These are phyloP conservation scores for Eucidaris tribuloides DNA, from an alignment of 35 echinoderm and acorn worm species.

Conservation along the genomic window DNA sequence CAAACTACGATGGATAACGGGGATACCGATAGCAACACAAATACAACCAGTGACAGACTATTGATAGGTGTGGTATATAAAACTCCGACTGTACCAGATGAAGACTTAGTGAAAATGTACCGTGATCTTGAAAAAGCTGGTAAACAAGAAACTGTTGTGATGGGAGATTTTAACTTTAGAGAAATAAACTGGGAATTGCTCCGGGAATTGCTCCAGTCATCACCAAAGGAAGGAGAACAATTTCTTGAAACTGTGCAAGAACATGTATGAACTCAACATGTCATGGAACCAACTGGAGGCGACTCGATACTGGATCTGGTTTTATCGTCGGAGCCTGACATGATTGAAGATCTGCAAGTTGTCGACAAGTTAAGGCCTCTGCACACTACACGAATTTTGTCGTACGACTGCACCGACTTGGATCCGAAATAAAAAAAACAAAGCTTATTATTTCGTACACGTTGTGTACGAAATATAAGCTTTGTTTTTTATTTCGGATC, in stretches of 20 bases:
- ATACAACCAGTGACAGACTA: neutral
- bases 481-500: too few relatives aligned
- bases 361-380: too few relatives aligned
- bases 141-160: neutral
- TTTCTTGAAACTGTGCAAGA: neutral
- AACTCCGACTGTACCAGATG: neutral
- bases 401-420: too few relatives aligned
- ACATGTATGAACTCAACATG: neutral
- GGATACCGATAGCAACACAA: neutral
- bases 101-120: slow-evolving; percentile 1
- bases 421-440: too few relatives aligned
- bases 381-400: too few relatives aligned
- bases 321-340: neutral
- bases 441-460: too few relatives aligned
- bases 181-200: neutral
- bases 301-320: neutral
- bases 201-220: too few relatives aligned
- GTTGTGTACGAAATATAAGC: too few relatives aligned
- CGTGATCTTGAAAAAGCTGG: neutral
- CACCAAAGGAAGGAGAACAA: neutral
- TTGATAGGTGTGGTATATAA: slow-evolving; percentile 14
- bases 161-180: slow-evolving; percentile 1
- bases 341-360: neutral
- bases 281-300: neutral
- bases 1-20: neutral